Conservation (phyloP, 2,797 vertebrate genomes). For the Cynopterus sphinx region DNA sequence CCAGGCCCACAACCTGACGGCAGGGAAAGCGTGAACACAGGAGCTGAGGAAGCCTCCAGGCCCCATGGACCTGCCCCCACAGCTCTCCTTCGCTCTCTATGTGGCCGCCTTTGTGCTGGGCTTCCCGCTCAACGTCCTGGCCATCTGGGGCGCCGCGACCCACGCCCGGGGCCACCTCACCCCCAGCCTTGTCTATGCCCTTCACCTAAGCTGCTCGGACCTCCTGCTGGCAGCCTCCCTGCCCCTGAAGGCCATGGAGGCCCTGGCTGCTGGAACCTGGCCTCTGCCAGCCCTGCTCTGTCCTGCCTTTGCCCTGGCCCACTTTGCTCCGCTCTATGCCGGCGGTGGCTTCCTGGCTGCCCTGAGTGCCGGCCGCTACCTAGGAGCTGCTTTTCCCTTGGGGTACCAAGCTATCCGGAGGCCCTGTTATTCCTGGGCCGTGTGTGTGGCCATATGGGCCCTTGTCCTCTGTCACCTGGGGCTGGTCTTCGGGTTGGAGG, state of each 20-base stretch:
- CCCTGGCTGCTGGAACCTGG: conserved; percentile 85
- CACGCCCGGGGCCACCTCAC: conserved; percentile 87
- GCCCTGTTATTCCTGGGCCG: conserved; percentile 87
- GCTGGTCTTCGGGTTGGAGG: conserved; percentile 85
- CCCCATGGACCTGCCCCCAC: conserved; percentile 49
- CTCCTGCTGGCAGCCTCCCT: conserved; percentile 88
- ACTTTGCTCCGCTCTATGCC: conserved; percentile 89
- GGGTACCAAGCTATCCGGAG: conserved; percentile 89
- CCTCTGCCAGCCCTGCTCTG: conserved; percentile 86
- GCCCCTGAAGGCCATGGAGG: conserved; percentile 89
- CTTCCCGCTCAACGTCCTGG: conserved; percentile 90
- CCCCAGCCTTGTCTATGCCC: conserved; percentile 92
- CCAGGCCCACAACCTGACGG: not conserved
- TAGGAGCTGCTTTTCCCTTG: conserved; percentile 91
- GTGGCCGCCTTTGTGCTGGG: conserved; percentile 89
- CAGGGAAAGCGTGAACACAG: rapidly evolving
- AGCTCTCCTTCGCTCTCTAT: conserved; percentile 83
- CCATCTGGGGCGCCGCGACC: conserved; percentile 84
- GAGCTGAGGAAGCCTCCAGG: rapidly evolving
- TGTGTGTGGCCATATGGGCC: conserved; percentile 88
- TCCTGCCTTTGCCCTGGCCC: conserved; percentile 87
- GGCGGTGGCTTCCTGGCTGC: conserved; percentile 90
- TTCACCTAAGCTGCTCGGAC: conserved; percentile 91
- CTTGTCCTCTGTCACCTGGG: conserved; percentile 88
- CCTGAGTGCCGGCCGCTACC: conserved; percentile 90